Evolutionary conservation across 2,888 invertebrate genomes (phyloP).

Genomic region (Tachystola acroxantha): DNA sequence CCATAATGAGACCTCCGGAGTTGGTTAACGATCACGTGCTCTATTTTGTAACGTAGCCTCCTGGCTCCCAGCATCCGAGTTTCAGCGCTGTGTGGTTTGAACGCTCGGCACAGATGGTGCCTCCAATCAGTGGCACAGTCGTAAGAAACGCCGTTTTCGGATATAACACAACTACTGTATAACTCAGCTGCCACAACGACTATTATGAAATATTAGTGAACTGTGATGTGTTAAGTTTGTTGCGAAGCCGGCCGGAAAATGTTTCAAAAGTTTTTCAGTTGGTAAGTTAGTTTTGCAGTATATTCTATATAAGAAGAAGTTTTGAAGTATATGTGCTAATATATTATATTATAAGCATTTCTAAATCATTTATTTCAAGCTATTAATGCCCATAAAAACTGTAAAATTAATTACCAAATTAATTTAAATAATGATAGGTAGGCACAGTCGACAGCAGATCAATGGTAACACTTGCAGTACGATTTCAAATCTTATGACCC

Average conservation of each 20-base stretch:
- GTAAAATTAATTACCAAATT: no score
- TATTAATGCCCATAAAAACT: no score
- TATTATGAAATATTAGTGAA: constrained; percentile 3
- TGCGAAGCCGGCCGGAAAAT: neutral
- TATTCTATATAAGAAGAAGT: no score
- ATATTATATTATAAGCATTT: no score
- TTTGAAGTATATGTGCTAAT: no score
- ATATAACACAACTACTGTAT: neutral
- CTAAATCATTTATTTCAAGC: no score
- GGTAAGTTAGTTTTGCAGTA: constrained; percentile 6
- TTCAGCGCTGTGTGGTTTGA: neutral
- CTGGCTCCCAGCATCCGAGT: neutral
- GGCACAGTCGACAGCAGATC: no score
- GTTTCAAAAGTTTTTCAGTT: neutral
- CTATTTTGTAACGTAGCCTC: neutral
- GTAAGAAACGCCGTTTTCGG: neutral
- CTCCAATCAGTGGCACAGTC: neutral
- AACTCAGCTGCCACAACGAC: neutral
- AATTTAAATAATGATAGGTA: no score
- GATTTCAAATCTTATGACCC: no score
- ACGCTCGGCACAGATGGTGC: neutral
- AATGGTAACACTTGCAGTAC: no score
- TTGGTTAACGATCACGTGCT: constrained; percentile 8
- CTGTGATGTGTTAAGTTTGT: constrained; percentile 2
- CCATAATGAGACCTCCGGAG: constrained; percentile 6